Conservation (phyloP, 2,888 invertebrate genomes). For the Eristalis tenax region DNA sequence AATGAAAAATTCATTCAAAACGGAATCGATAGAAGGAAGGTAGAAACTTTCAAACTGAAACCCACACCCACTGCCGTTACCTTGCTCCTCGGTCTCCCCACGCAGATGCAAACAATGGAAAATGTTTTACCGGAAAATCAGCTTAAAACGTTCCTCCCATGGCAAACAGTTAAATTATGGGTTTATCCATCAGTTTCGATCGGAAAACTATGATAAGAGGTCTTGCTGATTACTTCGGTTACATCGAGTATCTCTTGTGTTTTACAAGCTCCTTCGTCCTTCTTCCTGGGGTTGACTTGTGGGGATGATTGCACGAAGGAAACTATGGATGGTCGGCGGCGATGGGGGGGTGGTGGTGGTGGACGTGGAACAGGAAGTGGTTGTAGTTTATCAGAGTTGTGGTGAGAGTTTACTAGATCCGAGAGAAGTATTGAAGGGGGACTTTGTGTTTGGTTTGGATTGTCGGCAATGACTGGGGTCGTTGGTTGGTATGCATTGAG, state of each 20-base stretch:
- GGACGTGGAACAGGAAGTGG: too few relatives aligned
- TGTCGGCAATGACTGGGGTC: too few relatives aligned
- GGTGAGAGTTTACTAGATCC: too few relatives aligned
- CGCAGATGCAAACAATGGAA: slow-evolving; percentile 2
- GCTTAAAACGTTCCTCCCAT: slow-evolving; percentile 8
- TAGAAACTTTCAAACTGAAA: neutral
- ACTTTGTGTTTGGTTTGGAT: too few relatives aligned
- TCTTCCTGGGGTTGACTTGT: neutral
- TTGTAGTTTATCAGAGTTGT: too few relatives aligned
- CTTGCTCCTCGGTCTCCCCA: neutral
- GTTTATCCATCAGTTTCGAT: slow-evolving; percentile 28
- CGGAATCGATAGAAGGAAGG: neutral
- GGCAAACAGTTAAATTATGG: slow-evolving; percentile 24
- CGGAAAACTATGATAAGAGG: slow-evolving; percentile 14
- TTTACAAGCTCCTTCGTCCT: neutral
- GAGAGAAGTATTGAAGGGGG: too few relatives aligned
- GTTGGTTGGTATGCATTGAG: too few relatives aligned
- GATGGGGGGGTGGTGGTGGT: neutral
- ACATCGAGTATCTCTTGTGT: neutral
- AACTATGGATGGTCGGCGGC: neutral
- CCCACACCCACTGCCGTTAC: neutral
- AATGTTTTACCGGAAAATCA: slow-evolving; percentile 16
- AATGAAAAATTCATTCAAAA: slow-evolving; percentile 32
- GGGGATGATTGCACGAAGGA: neutral
- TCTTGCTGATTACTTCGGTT: slow-evolving; percentile 3